These are phyloP conservation scores for Hippocampus guttulatus DNA, from an alignment of 2,113 vertebrate species.

Conservation along the genomic window DNA sequence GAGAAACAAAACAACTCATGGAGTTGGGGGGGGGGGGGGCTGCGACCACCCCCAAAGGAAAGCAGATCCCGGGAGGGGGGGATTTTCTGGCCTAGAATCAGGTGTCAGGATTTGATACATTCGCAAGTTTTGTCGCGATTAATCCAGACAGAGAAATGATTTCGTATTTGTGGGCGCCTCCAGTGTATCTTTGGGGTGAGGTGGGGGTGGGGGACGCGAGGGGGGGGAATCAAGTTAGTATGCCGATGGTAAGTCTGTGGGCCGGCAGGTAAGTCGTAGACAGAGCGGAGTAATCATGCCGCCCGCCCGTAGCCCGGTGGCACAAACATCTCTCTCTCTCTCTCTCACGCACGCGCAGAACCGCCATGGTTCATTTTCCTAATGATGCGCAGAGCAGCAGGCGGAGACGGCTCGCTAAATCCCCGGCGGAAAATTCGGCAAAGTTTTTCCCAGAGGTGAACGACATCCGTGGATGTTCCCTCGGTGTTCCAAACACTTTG, in stretches of 20 bases:
- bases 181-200: constrained; percentile 18
- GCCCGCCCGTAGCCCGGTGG: constrained; percentile 57
- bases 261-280: constrained; percentile 62
- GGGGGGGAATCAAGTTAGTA: constrained; percentile 47
- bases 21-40: constrained; percentile 49
- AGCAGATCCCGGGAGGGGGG: constrained; percentile 66
- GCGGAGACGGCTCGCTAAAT: constrained; percentile 20
- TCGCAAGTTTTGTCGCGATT: constrained; percentile 72
- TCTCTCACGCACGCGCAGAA: constrained; percentile 7
- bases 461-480: not conserved
- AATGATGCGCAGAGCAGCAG: constrained; percentile 64
- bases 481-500: not conserved
- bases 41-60: constrained; percentile 55
- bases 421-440: not conserved
- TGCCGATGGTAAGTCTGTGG: constrained; percentile 63
- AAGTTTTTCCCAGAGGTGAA: not conserved
- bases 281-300: constrained; percentile 61
- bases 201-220: not conserved
- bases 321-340: constrained; percentile 27
- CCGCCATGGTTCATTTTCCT: constrained; percentile 66
- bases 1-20: constrained; percentile 36
- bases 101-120: constrained; percentile 76
- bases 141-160: constrained; percentile 71
- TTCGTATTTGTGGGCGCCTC: constrained; percentile 60
- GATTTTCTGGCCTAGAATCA: constrained; percentile 72